Percentiles rank a stretch among this genome's conserved stretches.
These are phyloP conservation scores for Paradoxurus hermaphroditus DNA, from an alignment of 2,113 vertebrate species.

Conservation along the genomic window DNA sequence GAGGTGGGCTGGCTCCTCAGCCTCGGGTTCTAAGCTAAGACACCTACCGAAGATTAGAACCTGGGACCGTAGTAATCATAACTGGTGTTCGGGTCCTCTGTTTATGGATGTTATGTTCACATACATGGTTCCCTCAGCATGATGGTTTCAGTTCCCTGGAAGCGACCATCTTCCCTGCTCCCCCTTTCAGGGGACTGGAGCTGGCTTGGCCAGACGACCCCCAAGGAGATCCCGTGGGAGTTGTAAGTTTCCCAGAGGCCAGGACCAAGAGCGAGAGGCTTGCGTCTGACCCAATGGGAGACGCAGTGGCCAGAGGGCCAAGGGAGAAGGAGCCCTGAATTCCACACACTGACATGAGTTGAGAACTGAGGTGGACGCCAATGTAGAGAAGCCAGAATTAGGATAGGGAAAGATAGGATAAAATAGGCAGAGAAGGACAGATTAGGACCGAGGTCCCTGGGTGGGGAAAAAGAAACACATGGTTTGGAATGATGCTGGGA, in stretches of 20 bases:
- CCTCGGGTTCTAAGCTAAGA: no score
- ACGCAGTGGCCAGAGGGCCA: no score
- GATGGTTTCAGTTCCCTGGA: background rate
- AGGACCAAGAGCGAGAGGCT: background rate
- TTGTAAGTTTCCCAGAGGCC: background rate
- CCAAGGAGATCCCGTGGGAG: background rate
- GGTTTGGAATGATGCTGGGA: no score
- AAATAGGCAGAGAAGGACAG: no score
- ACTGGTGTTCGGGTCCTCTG: background rate
- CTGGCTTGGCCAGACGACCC: background rate
- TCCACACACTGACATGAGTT: background rate
- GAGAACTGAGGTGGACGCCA: background rate
- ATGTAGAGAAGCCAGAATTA: background rate
- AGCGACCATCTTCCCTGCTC: background rate
- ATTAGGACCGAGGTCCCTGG: no score
- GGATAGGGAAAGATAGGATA: no score
- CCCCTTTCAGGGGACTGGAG: background rate
- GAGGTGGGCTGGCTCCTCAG: background rate
- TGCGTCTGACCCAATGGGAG: background rate
- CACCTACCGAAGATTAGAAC: background rate
- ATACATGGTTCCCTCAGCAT: background rate
- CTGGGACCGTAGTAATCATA: background rate
- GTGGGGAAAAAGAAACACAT: no score
- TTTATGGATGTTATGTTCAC: background rate
- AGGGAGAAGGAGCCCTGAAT: background rate